A percentile compares a stretch with the other conserved stretches of the same genome.
phyloP scores from a whole-genome alignment of 2,113 vertebrate species.

The Carlito syrichta region DNA sequence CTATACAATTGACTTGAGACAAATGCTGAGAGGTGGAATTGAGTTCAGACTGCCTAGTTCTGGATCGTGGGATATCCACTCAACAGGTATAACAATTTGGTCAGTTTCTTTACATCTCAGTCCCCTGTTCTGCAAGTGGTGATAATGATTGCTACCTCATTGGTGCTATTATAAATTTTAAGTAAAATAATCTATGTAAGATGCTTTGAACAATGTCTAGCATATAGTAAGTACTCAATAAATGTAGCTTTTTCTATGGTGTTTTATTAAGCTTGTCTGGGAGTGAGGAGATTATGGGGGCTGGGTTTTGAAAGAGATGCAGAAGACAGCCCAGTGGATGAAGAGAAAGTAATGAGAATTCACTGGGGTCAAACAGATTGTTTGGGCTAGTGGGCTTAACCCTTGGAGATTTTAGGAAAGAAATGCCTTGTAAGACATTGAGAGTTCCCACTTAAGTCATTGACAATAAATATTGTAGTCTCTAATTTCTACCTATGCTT shows the following conservation, averaged over 20 bases:
- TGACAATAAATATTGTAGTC: background rate
- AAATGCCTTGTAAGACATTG: background rate
- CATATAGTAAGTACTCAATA: background rate
- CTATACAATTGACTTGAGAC: background rate
- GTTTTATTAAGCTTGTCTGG: no score
- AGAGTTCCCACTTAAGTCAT: background rate
- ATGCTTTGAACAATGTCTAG: background rate
- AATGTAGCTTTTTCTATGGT: background rate
- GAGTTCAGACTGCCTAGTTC: background rate
- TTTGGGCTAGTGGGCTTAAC: background rate
- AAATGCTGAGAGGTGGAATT: background rate
- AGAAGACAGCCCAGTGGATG: background rate
- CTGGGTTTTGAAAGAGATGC: background rate
- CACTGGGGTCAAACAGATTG: background rate
- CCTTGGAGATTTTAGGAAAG: background rate
- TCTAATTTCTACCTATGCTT: background rate
- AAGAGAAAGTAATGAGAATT: background rate
- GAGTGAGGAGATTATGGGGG: no score
- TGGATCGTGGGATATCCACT: background rate
- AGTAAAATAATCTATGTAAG: background rate
- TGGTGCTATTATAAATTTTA: background rate
- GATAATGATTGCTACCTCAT: background rate
- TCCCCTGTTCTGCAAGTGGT: background rate
- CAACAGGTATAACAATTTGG: background rate
- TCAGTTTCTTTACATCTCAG: background rate